Conservation (phyloP, 2,113 vertebrate genomes). For the Caranx ignobilis region DNA sequence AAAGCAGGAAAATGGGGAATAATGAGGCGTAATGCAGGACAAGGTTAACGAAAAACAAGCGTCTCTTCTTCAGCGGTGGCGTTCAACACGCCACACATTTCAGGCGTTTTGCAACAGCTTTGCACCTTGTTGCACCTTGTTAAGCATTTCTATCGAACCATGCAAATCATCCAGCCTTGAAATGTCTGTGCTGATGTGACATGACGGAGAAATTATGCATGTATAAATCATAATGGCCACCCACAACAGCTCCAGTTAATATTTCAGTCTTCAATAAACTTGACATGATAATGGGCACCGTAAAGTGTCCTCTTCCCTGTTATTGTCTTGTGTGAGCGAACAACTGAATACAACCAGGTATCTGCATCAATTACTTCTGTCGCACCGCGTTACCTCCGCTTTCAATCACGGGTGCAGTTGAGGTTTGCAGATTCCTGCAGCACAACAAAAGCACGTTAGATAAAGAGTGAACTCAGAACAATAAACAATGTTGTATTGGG, state of each 20-base stretch:
- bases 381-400: background rate
- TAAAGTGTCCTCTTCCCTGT: conserved; percentile 23
- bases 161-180: conserved; percentile 40
- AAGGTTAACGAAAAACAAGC: conserved; percentile 25
- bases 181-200: conserved; percentile 15
- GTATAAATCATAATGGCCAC: conserved; percentile 21
- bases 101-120: conserved; percentile 25
- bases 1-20: conserved; percentile 4
- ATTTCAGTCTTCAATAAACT: conserved; percentile 23
- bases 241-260: conserved; percentile 15
- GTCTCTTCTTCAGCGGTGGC: conserved; percentile 5
- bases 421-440: conserved; percentile 3
- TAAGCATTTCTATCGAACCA: conserved; percentile 31
- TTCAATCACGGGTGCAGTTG: conserved; percentile 49
- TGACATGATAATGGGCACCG: conserved; percentile 20
- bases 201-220: conserved; percentile 40
- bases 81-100: conserved; percentile 17
- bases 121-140: conserved; percentile 33
- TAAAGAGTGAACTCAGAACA: background rate
- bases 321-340: conserved; percentile 33
- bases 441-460: background rate
- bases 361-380: conserved; percentile 35
- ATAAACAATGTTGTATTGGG: background rate
- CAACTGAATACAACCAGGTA: conserved; percentile 10
- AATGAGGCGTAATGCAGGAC: background rate